Conservation (phyloP, 2,797 vertebrate species). For the Mus caroli region DNA sequence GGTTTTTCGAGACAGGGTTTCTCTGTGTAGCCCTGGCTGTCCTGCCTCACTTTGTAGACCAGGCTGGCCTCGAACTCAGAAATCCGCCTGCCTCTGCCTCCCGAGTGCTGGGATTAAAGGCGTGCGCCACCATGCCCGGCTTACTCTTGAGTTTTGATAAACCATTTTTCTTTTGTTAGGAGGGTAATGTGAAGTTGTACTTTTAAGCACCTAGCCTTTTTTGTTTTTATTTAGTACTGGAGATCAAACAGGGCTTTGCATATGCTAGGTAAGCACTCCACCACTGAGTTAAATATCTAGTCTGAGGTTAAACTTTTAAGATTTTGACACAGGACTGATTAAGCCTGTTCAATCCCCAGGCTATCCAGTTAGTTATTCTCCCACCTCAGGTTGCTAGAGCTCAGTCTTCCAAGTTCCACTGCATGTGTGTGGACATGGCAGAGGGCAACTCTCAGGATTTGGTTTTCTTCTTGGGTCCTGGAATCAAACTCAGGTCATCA, state of each 20-base stretch:
- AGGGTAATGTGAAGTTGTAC: background rate
- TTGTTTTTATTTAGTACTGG: background rate
- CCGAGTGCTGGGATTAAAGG: too few species aligned
- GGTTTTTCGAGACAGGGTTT: too few species aligned
- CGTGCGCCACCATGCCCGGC: too few species aligned
- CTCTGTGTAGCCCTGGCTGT: too few species aligned
- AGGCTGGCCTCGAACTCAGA: too few species aligned
- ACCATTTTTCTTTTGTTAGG: slow-evolving; percentile 32
- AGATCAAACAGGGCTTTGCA: background rate
- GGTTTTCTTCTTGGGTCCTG: background rate
- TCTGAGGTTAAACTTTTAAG: background rate
- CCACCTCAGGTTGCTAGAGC: background rate
- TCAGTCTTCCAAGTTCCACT: slow-evolving; percentile 29
- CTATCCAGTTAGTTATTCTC: background rate
- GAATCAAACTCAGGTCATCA: background rate
- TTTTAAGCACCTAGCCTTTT: background rate
- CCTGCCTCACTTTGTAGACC: too few species aligned
- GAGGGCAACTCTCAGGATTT: background rate
- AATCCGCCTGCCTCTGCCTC: too few species aligned
- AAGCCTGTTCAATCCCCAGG: background rate
- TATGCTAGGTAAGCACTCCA: too few species aligned
- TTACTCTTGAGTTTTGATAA: slow-evolving; percentile 3
- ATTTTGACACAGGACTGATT: background rate
- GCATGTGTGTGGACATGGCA: background rate
- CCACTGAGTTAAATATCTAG: background rate